phyloP scores from a whole-genome alignment of 92 coral and sea anemone species.

The Nematostella vectensis region DNA sequence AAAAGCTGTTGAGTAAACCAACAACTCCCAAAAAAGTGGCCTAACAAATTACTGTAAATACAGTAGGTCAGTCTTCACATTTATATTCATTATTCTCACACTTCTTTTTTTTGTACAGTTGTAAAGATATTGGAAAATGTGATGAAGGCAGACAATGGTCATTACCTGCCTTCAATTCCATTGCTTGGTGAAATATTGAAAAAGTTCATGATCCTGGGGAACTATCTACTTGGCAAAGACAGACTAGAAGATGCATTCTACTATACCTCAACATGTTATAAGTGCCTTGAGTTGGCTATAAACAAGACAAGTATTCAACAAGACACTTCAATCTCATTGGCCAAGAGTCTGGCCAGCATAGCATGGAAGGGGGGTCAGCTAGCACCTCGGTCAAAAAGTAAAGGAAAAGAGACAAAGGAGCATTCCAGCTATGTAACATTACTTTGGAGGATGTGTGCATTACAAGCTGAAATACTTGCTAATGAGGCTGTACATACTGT shows the following conservation, averaged over 20 bases:
- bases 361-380: constrained; percentile 57
- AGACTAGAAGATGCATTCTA: constrained; percentile 39
- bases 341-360: constrained; percentile 34
- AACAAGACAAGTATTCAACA: constrained; percentile 31
- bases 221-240: constrained; percentile 38
- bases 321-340: constrained; percentile 18
- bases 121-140: constrained; percentile 1
- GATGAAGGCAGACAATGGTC: constrained; percentile 37
- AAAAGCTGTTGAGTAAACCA: too few relatives aligned
- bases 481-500: constrained; percentile 35
- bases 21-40: too few relatives aligned
- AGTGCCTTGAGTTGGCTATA: constrained; percentile 40
- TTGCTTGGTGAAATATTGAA: constrained; percentile 59
- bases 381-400: constrained; percentile 33
- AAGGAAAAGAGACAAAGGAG: constrained; percentile 6
- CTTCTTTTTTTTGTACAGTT: not conserved
- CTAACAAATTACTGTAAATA: too few relatives aligned
- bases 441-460: constrained; percentile 41
- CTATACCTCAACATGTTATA: constrained; percentile 43
- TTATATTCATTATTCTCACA: not conserved
- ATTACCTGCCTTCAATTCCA: constrained; percentile 34
- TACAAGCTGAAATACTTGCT: constrained; percentile 45
- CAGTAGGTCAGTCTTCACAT: too few relatives aligned
- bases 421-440: constrained; percentile 12
- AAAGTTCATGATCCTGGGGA: constrained; percentile 44